Conservation (phyloP, 2,888 invertebrate species). For the Nomada fucata region DNA sequence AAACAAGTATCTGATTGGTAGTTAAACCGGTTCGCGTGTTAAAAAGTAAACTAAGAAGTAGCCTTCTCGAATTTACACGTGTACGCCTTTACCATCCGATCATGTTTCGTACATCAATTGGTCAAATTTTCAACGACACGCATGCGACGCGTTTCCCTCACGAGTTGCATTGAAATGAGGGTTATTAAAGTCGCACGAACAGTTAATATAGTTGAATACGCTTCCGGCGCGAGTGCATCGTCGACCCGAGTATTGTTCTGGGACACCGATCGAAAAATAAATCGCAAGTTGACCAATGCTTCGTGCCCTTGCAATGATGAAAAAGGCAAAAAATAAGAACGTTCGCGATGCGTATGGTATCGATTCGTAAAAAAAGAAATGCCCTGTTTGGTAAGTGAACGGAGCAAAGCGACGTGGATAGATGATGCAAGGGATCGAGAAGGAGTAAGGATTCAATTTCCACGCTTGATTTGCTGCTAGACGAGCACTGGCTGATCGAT, state of each 20-base stretch:
- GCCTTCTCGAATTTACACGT: too few species aligned
- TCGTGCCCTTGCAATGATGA: conserved; percentile 9
- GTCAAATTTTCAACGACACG: neutral
- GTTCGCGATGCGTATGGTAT: neutral
- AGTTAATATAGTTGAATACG: conserved; percentile 30
- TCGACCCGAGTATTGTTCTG: conserved; percentile 19
- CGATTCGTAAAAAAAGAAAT: neutral
- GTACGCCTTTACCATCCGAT: too few species aligned
- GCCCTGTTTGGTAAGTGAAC: conserved; percentile 23
- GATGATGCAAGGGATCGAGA: conserved; percentile 30
- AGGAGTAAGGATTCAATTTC: conserved; percentile 47
- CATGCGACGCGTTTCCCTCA: neutral
- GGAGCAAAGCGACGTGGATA: neutral
- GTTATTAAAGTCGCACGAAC: conserved; percentile 34
- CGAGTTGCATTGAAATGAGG: neutral
- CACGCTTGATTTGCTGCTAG: conserved; percentile 40
- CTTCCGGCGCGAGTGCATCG: conserved; percentile 15
- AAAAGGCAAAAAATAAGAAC: neutral
- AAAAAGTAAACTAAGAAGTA: too few species aligned
- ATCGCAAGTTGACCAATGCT: neutral
- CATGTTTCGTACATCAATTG: too few species aligned
- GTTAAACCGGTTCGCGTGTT: too few species aligned
- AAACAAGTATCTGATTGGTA: too few species aligned
- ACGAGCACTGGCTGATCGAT: neutral
- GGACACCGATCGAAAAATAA: conserved; percentile 14